Evolutionary conservation across 2,113 vertebrate genomes (phyloP).

Genomic region (Heterocephalus glaber): DNA sequence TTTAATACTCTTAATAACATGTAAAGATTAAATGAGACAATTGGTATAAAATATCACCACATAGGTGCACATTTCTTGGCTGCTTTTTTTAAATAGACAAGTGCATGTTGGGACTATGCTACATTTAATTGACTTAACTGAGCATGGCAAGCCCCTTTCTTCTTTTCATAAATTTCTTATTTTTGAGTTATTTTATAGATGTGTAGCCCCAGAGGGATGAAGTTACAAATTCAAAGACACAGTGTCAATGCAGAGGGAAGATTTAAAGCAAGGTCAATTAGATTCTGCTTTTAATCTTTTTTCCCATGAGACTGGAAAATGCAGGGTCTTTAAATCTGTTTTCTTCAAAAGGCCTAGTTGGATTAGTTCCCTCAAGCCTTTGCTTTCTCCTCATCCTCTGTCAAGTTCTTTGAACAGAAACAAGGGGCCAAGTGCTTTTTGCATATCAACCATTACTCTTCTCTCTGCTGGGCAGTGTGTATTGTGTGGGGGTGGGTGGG

Average conservation of each 20-base stretch:
- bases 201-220: background rate
- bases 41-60: background rate
- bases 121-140: background rate
- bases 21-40: background rate
- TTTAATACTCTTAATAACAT: background rate
- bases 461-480: background rate
- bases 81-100: background rate
- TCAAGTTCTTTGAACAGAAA: background rate
- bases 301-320: background rate
- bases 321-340: background rate
- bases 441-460: background rate
- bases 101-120: background rate
- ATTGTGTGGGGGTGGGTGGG: background rate
- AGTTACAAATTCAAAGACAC: slow-evolving; percentile 33
- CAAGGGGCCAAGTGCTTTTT: background rate
- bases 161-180: background rate
- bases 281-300: background rate
- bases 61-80: background rate
- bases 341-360: slow-evolving; percentile 1
- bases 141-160: background rate
- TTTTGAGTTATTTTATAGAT: slow-evolving; percentile 32
- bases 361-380: background rate
- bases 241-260: background rate
- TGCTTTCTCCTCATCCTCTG: background rate
- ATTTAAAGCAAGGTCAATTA: slow-evolving; percentile 22